Conservation (phyloP, 2,113 vertebrate species). For the Tragelaphus imberbis region DNA sequence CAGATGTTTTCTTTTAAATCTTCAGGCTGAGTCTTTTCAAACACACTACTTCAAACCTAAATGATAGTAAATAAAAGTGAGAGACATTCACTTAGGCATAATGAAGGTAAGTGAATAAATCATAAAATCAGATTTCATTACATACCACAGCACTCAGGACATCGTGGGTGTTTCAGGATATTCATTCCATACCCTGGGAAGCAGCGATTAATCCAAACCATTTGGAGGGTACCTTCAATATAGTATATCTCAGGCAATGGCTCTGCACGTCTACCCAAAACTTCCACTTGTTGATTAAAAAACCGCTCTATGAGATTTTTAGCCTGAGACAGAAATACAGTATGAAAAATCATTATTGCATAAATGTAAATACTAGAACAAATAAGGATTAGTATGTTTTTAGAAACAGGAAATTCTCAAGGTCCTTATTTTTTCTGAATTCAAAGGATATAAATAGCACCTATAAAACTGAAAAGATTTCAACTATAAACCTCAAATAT, state of each 20-base stretch:
- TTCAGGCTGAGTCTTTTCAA: not conserved
- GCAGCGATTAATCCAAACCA: conserved; percentile 65
- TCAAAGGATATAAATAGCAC: not conserved
- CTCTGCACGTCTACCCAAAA: conserved; percentile 40
- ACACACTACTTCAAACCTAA: not conserved
- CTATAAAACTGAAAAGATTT: not conserved
- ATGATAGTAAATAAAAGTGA: not conserved
- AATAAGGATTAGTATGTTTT: not conserved
- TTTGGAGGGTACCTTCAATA: conserved; percentile 71
- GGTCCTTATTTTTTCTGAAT: not conserved
- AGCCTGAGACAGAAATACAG: conserved; percentile 64
- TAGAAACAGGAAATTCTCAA: not conserved
- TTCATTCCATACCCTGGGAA: conserved; percentile 72
- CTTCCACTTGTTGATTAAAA: conserved; percentile 72
- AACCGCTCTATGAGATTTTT: conserved; percentile 72
- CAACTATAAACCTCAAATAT: not conserved
- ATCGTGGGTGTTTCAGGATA: conserved; percentile 59
- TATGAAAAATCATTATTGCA: conserved; percentile 19
- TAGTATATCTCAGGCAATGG: conserved; percentile 69
- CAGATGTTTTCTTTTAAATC: not conserved
- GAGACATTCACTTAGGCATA: not conserved
- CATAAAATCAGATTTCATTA: not conserved
- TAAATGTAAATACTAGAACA: not conserved
- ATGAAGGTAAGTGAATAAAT: not conserved
- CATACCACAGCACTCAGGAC: conserved; percentile 75